phyloP scores from a whole-genome alignment of 2,797 vertebrate genomes.

The Manis crassicaudata region DNA sequence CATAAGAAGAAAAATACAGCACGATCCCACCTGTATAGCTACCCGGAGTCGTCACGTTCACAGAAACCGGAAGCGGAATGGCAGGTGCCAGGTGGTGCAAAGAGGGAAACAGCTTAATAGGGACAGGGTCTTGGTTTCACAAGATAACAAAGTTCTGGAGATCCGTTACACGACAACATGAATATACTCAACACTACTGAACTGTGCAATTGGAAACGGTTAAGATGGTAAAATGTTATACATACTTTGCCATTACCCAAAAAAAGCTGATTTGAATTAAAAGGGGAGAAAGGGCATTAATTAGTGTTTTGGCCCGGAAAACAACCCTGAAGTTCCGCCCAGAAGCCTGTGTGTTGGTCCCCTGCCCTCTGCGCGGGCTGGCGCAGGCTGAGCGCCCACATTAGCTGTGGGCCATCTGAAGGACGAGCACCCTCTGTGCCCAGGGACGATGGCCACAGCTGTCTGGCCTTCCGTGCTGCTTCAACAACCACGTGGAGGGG shows the following conservation, averaged over 20 bases:
- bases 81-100: no score
- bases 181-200: not conserved
- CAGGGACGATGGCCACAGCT: not conserved
- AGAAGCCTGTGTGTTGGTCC: not conserved
- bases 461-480: not conserved
- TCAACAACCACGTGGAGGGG: not conserved
- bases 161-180: not conserved
- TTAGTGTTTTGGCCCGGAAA: not conserved
- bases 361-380: accelerated
- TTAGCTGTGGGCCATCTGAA: not conserved
- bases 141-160: not conserved
- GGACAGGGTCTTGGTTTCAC: not conserved
- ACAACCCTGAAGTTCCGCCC: not conserved
- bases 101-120: not conserved
- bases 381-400: not conserved
- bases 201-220: not conserved
- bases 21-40: not conserved
- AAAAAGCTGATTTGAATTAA: not conserved
- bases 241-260: not conserved
- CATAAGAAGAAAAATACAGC: not conserved
- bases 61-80: not conserved
- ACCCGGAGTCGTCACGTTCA: not conserved
- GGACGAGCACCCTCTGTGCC: not conserved
- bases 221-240: not conserved
- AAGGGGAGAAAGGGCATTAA: not conserved